These are phyloP conservation scores for Antechinus stuartii DNA, from an alignment of 2,113 vertebrate genomes.

Conservation along the genomic window DNA sequence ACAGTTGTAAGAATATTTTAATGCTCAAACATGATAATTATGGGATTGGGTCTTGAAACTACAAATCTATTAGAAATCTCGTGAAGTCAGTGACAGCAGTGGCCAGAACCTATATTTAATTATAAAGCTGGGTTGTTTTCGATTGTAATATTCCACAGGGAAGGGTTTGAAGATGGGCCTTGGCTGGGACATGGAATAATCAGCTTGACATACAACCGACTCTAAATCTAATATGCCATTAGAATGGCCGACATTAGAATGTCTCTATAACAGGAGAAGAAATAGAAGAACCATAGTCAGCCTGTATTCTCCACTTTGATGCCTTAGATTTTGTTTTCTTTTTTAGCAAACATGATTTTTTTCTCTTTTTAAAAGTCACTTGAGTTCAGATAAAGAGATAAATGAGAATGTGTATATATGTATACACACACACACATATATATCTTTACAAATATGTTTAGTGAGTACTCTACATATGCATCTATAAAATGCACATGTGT, in stretches of 20 bases:
- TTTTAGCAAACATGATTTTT: not conserved
- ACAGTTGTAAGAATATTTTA: not conserved
- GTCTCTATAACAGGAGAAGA: not conserved
- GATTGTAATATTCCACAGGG: not conserved
- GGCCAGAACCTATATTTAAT: not conserved
- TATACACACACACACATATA: no score
- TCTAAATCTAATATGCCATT: not conserved
- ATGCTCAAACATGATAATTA: not conserved
- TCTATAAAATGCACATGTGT: no score
- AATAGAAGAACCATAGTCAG: not conserved
- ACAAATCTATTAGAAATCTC: not conserved
- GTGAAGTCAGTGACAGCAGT: not conserved
- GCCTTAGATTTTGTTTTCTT: not conserved
- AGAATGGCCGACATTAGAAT: not conserved
- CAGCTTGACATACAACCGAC: not conserved
- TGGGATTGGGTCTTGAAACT: not conserved
- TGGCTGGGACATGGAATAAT: not conserved
- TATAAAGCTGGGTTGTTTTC: not conserved
- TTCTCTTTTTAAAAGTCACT: constrained; percentile 6
- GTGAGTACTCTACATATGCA: no score
- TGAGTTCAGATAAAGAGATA: not conserved
- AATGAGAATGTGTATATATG: no score
- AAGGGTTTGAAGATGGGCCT: not conserved
- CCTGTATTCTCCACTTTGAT: not conserved
- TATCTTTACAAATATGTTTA: not conserved